Evolutionary conservation across 2,113 vertebrate genomes (phyloP).

Genomic region (Myotis yumanensis): DNA sequence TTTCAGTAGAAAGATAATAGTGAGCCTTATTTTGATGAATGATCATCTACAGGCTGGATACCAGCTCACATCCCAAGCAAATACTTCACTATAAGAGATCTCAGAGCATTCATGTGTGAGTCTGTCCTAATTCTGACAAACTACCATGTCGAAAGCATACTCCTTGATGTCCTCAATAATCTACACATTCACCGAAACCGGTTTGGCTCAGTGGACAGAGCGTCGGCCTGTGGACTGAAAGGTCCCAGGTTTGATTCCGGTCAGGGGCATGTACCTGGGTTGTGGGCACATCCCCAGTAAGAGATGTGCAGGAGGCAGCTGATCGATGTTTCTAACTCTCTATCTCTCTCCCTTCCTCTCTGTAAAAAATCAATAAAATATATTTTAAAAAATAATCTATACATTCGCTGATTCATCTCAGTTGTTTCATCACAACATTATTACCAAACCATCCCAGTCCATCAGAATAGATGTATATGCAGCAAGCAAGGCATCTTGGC

Average conservation of each 20-base stretch:
- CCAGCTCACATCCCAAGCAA: not conserved
- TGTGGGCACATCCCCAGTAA: too few species aligned
- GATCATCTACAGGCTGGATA: not conserved
- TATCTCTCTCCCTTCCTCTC: too few species aligned
- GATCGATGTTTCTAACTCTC: too few species aligned
- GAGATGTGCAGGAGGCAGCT: too few species aligned
- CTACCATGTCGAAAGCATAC: not conserved
- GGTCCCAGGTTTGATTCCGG: too few species aligned
- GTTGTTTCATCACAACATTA: not conserved
- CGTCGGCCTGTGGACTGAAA: too few species aligned
- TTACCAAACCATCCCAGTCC: not conserved
- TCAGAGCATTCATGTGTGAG: not conserved
- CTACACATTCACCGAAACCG: not conserved
- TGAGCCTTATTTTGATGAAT: not conserved
- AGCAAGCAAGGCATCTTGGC: not conserved
- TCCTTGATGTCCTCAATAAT: not conserved
- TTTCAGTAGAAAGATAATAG: conserved; percentile 14
- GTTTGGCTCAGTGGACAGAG: too few species aligned
- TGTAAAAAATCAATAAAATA: too few species aligned
- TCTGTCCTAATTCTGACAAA: not conserved
- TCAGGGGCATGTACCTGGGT: too few species aligned
- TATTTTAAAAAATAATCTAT: not conserved
- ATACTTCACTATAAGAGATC: not conserved
- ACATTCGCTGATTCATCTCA: not conserved
- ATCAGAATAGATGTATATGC: not conserved